Evolutionary conservation across 2,797 vertebrate species (phyloP).

Genomic region (Podarcis lilfordi): DNA sequence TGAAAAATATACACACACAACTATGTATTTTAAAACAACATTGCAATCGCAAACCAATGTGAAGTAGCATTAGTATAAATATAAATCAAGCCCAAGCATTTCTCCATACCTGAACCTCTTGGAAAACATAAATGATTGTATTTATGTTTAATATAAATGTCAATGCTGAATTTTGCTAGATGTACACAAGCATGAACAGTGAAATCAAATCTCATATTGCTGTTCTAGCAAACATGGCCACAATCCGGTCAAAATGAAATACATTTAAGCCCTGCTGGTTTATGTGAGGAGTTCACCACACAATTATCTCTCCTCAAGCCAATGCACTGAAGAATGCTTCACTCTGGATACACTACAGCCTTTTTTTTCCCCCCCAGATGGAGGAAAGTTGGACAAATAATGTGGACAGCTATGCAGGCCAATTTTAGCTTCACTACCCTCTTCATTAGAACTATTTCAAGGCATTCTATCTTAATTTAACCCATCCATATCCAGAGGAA

Average conservation of each 20-base stretch:
- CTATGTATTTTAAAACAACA: background rate
- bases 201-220: background rate
- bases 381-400: background rate
- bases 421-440: background rate
- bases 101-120: background rate
- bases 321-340: background rate
- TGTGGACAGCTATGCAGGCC: background rate
- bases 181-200: background rate
- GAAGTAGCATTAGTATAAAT: background rate
- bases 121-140: background rate
- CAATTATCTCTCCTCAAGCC: background rate
- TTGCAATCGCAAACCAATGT: background rate
- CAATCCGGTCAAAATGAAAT: background rate
- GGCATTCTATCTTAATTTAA: background rate
- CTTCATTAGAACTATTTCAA: background rate
- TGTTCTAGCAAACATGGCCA: background rate
- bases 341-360: background rate
- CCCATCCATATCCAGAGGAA: background rate
- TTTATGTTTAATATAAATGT: background rate
- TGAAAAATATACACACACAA: background rate
- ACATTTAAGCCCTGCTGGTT: background rate
- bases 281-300: background rate
- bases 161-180: background rate
- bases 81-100: background rate
- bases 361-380: background rate